Conservation (phyloP, 2,797 vertebrate species). For the Sebastes goodei region DNA sequence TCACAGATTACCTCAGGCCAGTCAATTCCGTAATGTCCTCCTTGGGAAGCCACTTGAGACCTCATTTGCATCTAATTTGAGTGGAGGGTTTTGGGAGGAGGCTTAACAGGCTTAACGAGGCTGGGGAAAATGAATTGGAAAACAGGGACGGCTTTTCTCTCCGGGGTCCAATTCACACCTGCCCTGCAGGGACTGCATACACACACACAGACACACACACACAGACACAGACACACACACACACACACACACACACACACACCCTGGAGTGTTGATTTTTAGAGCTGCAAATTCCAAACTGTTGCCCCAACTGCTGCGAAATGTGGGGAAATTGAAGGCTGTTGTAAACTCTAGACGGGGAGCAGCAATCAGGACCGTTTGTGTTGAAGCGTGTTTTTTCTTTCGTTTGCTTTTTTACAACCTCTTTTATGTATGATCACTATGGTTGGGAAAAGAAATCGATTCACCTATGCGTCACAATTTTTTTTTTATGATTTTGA, state of each 20-base stretch:
- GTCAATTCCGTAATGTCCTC: constrained; percentile 72
- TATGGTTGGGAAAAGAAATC: no score
- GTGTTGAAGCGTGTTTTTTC: not conserved
- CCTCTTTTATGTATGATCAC: not conserved
- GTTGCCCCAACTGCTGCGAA: constrained; percentile 51
- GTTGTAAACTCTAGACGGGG: constrained; percentile 21
- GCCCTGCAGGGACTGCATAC: constrained; percentile 40
- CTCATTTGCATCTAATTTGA: constrained; percentile 83
- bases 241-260: constrained; percentile 22
- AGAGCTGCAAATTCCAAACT: constrained; percentile 52
- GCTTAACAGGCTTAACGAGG: constrained; percentile 69
- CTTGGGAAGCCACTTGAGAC: constrained; percentile 77
- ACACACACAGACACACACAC: constrained; percentile 21
- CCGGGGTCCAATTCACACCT: constrained; percentile 73
- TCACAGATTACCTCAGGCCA: constrained; percentile 69
- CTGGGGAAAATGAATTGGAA: constrained; percentile 64
- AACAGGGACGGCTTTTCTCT: constrained; percentile 62
- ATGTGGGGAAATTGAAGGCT: constrained; percentile 31
- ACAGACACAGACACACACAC: constrained; percentile 15
- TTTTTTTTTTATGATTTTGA: no score
- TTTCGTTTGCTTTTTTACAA: not conserved
- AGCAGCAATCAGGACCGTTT: constrained; percentile 29
- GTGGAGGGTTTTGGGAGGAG: constrained; percentile 61
- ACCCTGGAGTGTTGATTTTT: constrained; percentile 52
- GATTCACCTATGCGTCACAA: no score